Base-by-base conservation (phyloP, 2,113 vertebrate species). In the Platycercus adscitus region DNA sequence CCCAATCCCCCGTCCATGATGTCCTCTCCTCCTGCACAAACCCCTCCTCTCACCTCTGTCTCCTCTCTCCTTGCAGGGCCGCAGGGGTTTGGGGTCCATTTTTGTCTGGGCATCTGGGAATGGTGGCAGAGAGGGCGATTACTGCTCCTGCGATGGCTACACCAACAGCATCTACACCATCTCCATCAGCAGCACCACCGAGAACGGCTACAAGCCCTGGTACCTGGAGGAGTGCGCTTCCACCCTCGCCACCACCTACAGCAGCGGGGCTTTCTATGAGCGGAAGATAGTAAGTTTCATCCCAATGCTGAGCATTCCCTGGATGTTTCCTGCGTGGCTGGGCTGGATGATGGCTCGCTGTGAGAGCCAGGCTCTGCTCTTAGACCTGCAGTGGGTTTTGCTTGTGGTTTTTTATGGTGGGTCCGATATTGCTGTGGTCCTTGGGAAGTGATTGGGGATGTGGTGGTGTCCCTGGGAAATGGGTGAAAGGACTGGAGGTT, bases 81-180 rank as follows among this genome's bases (percentile, higher is more conserved):
- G 99, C 56, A 97, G 97, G 43, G 99, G 99, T 6, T 97, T 98
- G 91, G 99, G 99, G 17, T 99, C 99, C 35, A 98, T 99, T 84
- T 99, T 98, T 1, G 98, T 99, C 53, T 99, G 99, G 99, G 99
- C 99, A 0, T 99, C 99, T 0, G 99, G 99, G 64, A 99, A 99
- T 2, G 99, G 99, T 1, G 99, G 99, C 69, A 96, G 96, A 87
- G 98, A 97, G 64, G 98, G 98, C 0, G 99, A 99, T 94, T 98
- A 99, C 96, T 99, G 99, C 93, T 99, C 99, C 52, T 99, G 99
- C 3, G 99, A 99, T 0, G 99, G 99, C 88, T 99, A 99, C 96
- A 98, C 98, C 98, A 99, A 98, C 98, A 99, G 99, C 93, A 99
- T 99, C 97, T 99, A 99, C 97, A 99, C 99, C 44, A 98, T 99